Evolutionary conservation across 2,888 invertebrate species (phyloP).

Genomic region (Phymatocera aterrima): DNA sequence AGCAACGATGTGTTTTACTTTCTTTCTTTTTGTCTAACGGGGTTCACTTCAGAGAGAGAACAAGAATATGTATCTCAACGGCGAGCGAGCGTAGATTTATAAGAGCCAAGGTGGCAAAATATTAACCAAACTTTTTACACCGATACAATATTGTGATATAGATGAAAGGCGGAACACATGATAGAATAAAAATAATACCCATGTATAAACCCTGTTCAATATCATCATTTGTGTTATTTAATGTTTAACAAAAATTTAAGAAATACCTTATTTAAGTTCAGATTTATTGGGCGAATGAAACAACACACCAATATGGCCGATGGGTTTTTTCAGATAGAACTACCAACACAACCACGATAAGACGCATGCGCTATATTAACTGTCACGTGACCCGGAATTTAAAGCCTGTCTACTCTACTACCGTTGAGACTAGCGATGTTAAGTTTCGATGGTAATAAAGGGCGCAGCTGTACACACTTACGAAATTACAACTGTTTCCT

Average conservation of each 20-base stretch:
- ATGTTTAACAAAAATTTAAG: slow-evolving; percentile 49
- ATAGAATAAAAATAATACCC: not conserved
- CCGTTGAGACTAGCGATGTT: too few species aligned
- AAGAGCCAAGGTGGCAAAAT: slow-evolving; percentile 73
- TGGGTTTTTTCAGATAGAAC: slow-evolving; percentile 68
- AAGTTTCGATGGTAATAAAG: too few species aligned
- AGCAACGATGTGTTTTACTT: too few species aligned
- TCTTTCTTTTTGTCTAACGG: too few species aligned
- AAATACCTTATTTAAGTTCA: slow-evolving; percentile 73
- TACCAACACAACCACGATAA: too few species aligned
- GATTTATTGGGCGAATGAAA: slow-evolving; percentile 74
- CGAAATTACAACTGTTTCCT: too few species aligned
- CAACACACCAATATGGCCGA: slow-evolving; percentile 76
- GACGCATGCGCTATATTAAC: slow-evolving; percentile 21
- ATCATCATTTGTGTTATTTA: not conserved
- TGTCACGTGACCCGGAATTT: slow-evolving; percentile 46
- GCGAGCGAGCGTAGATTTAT: slow-evolving; percentile 56
- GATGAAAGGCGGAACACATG: slow-evolving; percentile 24
- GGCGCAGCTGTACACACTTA: slow-evolving; percentile 17
- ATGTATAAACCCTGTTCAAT: not conserved
- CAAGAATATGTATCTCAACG: slow-evolving; percentile 57
- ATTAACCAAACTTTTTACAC: slow-evolving; percentile 72
- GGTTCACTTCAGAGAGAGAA: too few species aligned
- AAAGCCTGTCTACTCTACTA: too few species aligned
- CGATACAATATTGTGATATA: slow-evolving; percentile 56